These are phyloP conservation scores for Glossophaga mutica DNA, from an alignment of 2,797 vertebrate genomes.

Conservation along the genomic window DNA sequence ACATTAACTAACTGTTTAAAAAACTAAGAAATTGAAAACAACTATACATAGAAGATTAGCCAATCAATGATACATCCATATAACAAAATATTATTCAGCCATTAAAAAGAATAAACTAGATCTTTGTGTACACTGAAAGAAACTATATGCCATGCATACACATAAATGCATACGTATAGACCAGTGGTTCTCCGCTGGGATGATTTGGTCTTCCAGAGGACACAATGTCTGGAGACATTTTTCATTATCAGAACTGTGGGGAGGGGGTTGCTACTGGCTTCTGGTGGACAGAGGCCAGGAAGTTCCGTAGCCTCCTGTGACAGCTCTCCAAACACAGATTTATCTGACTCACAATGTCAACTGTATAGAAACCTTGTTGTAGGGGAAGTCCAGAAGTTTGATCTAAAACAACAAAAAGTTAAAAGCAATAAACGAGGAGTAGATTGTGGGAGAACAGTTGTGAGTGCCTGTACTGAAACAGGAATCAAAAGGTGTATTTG, in stretches of 20 bases:
- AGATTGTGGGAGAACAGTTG: background rate
- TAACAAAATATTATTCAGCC: background rate
- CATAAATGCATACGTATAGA: background rate
- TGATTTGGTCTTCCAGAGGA: background rate
- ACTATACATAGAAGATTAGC: background rate
- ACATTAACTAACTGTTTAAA: background rate
- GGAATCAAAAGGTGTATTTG: background rate
- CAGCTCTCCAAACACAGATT: background rate
- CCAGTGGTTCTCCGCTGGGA: background rate
- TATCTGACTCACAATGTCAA: background rate
- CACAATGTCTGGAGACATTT: background rate
- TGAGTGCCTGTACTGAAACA: background rate
- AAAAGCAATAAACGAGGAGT: background rate
- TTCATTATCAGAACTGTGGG: background rate
- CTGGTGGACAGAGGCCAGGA: background rate
- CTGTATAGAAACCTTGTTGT: background rate
- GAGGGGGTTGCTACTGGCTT: background rate
- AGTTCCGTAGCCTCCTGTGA: background rate
- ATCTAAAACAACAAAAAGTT: background rate
- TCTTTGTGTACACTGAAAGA: background rate
- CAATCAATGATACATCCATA: background rate
- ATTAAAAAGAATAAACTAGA: background rate
- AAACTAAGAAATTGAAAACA: conserved; percentile 7
- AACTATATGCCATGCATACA: background rate
- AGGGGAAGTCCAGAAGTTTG: background rate